Evolutionary conservation across 2,113 vertebrate species (phyloP), one percentile per base, ranked within the genome.

Genomic region (Cheilinus undulatus): DNA sequence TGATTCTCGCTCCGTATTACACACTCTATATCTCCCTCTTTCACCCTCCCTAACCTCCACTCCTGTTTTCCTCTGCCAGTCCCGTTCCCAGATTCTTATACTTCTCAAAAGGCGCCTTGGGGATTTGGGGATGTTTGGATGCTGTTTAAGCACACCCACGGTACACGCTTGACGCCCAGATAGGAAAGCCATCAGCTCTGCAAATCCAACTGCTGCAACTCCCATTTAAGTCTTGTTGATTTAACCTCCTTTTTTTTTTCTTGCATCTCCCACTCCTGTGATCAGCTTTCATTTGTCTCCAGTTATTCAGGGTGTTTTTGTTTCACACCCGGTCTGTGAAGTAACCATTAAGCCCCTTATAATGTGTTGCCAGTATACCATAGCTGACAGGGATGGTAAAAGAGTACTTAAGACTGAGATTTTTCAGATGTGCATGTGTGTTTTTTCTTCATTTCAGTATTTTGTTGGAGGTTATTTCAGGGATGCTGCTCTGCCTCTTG

Each of bases 61-160:
- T 76, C 49, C 51, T 85, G 40, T 85, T 84, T 80, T 67, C 69
- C 72, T 83, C 80, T n/a, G 65, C 73, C 70, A 74, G 78, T 82
- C 65, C 51, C 49, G 68, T 79, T 85, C 69, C 73, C 79, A 87
- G 75, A 87, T 89, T 88, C 80, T 84, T 88, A 82, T 20, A 85
- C 89, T 54, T 82, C 75, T 90, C 65, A 66, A 83, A 89, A 83
- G 84, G 80, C 62, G 73, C 89, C 82, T 34, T 36, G 82, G 76
- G 89, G 87, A 89, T 92, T 91, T 92, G 53, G 72, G 76, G 78
- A 86, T 90, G 83, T 89, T 92, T 91, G 79, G 84, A 75, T 86
- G 88, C 82, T 86, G 87, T 90, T 84, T 68, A 64, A 45, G 83
- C 80, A 84, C 87, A 85, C 85, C 87, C 87, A 86, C 80, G 58